Percentiles rank a stretch among this genome's conserved stretches.
phyloP scores from a whole-genome alignment of 1,140 invertebrate genomes.

The Radopholus similis region DNA sequence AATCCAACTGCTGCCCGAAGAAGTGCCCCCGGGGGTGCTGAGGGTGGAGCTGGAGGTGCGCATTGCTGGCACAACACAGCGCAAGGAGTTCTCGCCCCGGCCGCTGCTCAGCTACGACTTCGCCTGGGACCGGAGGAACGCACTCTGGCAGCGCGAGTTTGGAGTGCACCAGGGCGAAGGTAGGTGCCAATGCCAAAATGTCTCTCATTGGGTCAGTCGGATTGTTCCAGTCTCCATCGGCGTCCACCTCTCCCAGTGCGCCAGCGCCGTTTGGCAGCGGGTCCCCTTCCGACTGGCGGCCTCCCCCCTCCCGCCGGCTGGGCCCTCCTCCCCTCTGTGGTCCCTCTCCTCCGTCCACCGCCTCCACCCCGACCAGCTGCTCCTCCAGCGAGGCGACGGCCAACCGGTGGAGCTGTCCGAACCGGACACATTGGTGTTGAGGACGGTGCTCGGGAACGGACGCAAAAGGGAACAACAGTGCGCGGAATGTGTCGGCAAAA shows the following conservation, averaged over 20 bases:
- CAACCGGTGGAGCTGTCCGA: neutral
- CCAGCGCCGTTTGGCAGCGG: neutral
- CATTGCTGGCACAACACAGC: slow-evolving; percentile 12
- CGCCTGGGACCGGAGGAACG: slow-evolving; percentile 16
- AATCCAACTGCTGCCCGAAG: slow-evolving; percentile 4
- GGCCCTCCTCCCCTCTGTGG: neutral
- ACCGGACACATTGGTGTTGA: neutral
- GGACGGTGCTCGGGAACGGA: neutral
- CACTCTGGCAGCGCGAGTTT: slow-evolving; percentile 20
- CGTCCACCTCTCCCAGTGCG: neutral
- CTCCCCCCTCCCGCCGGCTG: neutral
- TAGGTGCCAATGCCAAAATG: neutral
- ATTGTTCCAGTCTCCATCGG: neutral
- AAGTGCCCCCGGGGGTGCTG: slow-evolving; percentile 3
- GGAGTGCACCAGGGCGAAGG: neutral
- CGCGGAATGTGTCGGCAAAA: neutral
- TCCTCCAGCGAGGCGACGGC: slow-evolving; percentile 12
- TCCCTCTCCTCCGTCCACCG: slow-evolving; percentile 1
- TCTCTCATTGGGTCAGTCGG: neutral
- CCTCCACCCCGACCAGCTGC: neutral
- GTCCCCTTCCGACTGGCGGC: neutral
- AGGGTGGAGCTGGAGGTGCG: neutral
- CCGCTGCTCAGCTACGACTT: slow-evolving; percentile 7
- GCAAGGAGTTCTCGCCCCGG: neutral
- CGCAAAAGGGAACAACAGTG: neutral